phyloP scores from a whole-genome alignment of 2,888 invertebrate genomes.

The Xestoiulus laeticollis region DNA sequence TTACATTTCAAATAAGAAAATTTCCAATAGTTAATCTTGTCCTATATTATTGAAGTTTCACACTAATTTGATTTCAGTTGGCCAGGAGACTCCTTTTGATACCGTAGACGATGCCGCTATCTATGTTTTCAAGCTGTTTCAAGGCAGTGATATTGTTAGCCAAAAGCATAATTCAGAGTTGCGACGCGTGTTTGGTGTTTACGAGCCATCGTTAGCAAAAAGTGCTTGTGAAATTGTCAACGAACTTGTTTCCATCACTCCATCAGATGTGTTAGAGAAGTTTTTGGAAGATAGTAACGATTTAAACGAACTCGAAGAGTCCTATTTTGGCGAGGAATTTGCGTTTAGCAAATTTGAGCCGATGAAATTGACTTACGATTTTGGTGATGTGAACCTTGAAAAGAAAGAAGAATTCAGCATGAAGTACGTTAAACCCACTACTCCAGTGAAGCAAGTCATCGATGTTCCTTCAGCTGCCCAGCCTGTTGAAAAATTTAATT shows the following conservation, averaged over 20 bases:
- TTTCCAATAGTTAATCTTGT: not conserved
- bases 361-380: not conserved
- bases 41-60: not conserved
- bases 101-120: slow-evolving; percentile 73
- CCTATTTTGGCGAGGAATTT: slow-evolving; percentile 57
- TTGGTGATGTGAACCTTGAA: slow-evolving; percentile 23
- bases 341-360: slow-evolving; percentile 53
- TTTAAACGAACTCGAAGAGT: slow-evolving; percentile 34
- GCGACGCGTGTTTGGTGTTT: slow-evolving; percentile 71
- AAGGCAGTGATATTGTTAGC: slow-evolving; percentile 71
- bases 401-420: slow-evolving; percentile 44
- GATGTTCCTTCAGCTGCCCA: not conserved
- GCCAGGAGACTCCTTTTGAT: slow-evolving; percentile 60
- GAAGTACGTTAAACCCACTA: slow-evolving; percentile 10
- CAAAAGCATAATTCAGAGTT: slow-evolving; percentile 70
- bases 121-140: slow-evolving; percentile 71
- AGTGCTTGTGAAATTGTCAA: slow-evolving; percentile 70
- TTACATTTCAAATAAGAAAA: not conserved
- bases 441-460: not conserved
- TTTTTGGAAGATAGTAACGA: slow-evolving; percentile 48
- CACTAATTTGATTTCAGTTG: not conserved
- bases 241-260: slow-evolving; percentile 50
- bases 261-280: slow-evolving; percentile 54
- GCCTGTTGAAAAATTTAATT: slow-evolving; percentile 53
- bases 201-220: slow-evolving; percentile 68